phyloP scores from a whole-genome alignment of 2,797 vertebrate species.

The Halcyon badia region DNA sequence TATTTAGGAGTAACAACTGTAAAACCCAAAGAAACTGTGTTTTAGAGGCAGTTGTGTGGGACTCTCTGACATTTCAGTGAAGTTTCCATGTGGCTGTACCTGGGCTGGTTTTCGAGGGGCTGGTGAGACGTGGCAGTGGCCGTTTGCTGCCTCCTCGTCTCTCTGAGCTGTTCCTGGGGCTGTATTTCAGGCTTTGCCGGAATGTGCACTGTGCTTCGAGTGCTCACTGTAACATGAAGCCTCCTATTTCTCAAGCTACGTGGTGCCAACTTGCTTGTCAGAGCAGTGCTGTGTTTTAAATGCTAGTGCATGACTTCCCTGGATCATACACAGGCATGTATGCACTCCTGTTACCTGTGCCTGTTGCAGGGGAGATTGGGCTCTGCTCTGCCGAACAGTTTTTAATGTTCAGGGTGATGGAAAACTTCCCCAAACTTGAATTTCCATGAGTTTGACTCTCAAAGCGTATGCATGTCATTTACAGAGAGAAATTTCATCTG shows the following conservation, averaged over 20 bases:
- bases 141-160: not conserved
- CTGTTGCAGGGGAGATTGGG: not conserved
- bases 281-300: not conserved
- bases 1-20: not conserved
- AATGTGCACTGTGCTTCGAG: rapidly evolving
- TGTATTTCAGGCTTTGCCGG: not conserved
- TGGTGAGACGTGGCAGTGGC: not conserved
- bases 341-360: not conserved
- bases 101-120: not conserved
- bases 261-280: not conserved
- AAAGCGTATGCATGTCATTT: not conserved
- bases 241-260: not conserved
- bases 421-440: not conserved
- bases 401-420: not conserved
- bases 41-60: not conserved
- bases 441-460: not conserved
- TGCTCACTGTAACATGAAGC: not conserved
- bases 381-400: not conserved
- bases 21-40: not conserved
- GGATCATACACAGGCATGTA: rapidly evolving
- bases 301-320: not conserved
- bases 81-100: not conserved
- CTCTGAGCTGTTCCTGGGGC: not conserved
- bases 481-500: not conserved
- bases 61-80: not conserved